A percentile compares a stretch with the other conserved stretches of the same genome.
phyloP scores from a whole-genome alignment of 2,888 invertebrate genomes.

The Embidobia sp. region DNA sequence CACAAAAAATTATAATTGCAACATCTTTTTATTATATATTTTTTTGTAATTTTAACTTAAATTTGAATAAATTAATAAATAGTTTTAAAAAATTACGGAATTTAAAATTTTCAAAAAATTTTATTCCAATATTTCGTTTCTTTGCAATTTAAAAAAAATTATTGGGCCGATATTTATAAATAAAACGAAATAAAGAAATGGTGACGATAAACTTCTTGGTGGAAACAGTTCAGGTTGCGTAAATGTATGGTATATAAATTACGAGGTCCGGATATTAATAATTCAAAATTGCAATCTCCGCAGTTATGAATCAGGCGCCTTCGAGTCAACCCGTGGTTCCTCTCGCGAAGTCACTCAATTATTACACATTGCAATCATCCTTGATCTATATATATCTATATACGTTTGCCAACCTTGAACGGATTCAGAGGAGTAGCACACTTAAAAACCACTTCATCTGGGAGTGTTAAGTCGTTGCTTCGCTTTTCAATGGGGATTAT shows the following conservation, averaged over 20 bases:
- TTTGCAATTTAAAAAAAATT: no score
- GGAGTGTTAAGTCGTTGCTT: conserved; percentile 24
- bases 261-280: conserved; percentile 33
- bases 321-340: conserved; percentile 48
- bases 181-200: no score
- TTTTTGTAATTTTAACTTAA: no score
- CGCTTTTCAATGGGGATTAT: conserved; percentile 29
- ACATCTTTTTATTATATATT: no score
- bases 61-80: no score
- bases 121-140: no score
- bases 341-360: conserved; percentile 45
- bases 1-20: no score
- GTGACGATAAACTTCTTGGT: no score
- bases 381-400: conserved; percentile 56
- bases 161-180: no score
- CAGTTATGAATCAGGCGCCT: conserved; percentile 29
- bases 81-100: no score
- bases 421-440: conserved; percentile 42
- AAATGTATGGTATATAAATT: conserved; percentile 17
- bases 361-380: conserved; percentile 52
- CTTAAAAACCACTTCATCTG: conserved; percentile 49
- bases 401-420: conserved; percentile 52
- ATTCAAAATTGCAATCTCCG: conserved; percentile 27
- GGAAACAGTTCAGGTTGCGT: conserved; percentile 4
- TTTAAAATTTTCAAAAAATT: no score